These are phyloP conservation scores for Lepidochrysops patricia DNA, from an alignment of 2,888 invertebrate genomes.

Conservation along the genomic window DNA sequence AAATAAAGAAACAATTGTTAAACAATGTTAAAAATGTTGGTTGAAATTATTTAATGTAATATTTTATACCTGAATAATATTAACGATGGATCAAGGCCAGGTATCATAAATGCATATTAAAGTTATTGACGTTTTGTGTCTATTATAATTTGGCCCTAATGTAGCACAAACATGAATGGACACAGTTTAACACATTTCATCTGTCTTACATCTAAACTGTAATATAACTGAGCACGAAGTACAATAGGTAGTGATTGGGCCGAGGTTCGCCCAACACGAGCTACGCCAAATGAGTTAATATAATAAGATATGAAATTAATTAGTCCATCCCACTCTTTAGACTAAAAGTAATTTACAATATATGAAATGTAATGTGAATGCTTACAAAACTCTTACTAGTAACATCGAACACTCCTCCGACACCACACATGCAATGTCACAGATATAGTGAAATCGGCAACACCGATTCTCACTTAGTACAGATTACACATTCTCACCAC, in stretches of 20 bases:
- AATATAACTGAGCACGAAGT: conserved; percentile 67
- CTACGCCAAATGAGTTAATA: conserved; percentile 36
- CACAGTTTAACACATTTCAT: conserved; percentile 19
- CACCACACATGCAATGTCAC: background rate
- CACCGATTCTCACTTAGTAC: background rate
- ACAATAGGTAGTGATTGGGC: conserved; percentile 46
- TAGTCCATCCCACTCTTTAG: conserved; percentile 41
- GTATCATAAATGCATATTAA: conserved; percentile 14
- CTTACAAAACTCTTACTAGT: conserved; percentile 38
- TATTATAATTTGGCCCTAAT: conserved; percentile 15
- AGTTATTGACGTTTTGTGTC: background rate
- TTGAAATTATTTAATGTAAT: background rate
- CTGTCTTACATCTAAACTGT: conserved; percentile 43
- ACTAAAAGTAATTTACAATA: conserved; percentile 64
- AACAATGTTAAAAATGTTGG: background rate
- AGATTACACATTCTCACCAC: background rate
- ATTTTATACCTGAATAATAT: conserved; percentile 6
- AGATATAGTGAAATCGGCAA: background rate
- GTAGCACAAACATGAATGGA: conserved; percentile 20
- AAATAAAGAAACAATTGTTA: background rate
- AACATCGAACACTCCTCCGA: conserved; percentile 22
- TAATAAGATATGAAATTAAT: conserved; percentile 30
- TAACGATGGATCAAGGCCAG: conserved; percentile 10
- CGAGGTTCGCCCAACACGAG: conserved; percentile 29
- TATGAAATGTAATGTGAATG: conserved; percentile 58